These are phyloP conservation scores for Emydoidea blandingii DNA, from an alignment of 2,797 vertebrate species.

Conservation along the genomic window DNA sequence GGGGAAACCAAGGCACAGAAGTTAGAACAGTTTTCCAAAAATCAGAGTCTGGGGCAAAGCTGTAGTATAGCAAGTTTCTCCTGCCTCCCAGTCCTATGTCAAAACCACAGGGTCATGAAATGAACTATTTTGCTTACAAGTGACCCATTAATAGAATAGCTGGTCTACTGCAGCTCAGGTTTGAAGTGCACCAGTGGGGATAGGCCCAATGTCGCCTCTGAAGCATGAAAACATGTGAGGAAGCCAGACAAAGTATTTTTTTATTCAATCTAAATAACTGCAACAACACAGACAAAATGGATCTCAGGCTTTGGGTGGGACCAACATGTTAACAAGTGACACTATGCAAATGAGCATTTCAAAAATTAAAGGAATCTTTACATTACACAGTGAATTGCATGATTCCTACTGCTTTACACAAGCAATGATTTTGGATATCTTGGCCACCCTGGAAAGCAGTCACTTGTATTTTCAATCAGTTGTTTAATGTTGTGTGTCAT, in stretches of 20 bases:
- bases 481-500: too few relatives aligned
- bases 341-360: too few relatives aligned
- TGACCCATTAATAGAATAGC: constrained; percentile 23
- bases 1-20: not conserved
- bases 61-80: constrained; percentile 10
- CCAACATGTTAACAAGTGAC: not conserved
- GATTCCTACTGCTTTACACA: constrained; percentile 48
- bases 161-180: not conserved
- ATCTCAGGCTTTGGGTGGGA: constrained; percentile 43
- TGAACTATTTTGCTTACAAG: constrained; percentile 50
- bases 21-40: not conserved
- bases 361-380: not conserved
- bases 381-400: constrained; percentile 23
- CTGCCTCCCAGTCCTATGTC: constrained; percentile 8
- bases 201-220: constrained; percentile 37
- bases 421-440: not conserved
- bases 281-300: constrained; percentile 17
- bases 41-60: not conserved
- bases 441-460: not conserved
- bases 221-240: not conserved
- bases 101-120: constrained; percentile 1
- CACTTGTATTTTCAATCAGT: too few relatives aligned
- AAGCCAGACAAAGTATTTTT: constrained; percentile 41
- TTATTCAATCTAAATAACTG: constrained; percentile 42
- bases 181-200: constrained; percentile 36